Base-by-base conservation (phyloP, 2,888 invertebrate genomes). In the Hipparchia semele region DNA sequence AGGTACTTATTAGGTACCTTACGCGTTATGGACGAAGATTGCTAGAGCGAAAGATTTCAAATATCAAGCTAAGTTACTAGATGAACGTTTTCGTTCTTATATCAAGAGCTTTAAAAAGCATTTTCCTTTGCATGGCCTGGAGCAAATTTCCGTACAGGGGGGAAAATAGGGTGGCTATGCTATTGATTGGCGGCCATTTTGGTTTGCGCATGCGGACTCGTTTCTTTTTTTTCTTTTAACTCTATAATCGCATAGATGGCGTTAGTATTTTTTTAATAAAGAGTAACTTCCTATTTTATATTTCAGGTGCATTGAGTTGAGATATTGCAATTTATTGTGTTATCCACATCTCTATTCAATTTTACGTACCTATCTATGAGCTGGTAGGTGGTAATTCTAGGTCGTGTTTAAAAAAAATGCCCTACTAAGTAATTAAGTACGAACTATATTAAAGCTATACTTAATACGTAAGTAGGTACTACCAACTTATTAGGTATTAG, bases 181-280 rank as follows among this genome's bases (percentile, higher is more conserved):
- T 92, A 93, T 93, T 89, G 93, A 93, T 93, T 84, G 87, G 83
- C 89, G 81, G 92, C 93, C 93, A 93, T 93, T 90, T 91, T 86
- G 84, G 79, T 85, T 84, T 81, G 82, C 88, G 86, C 92, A 87
- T 88, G 93, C 91, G 90, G 83, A 45, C 72, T 82, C 39, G 7
- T 6, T 73, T 64, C 51, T 69, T 51, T 68, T 61, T 79, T 82
- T 61, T 65, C 62, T 79, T 82, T 84, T 85, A 81, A 80, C 82
- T 71, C n/a, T 62, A 69, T 78, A 74, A 79, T 72, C 74, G 77
- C 76, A 88, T 80, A 92, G 92, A 92, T 92, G 92, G 92, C 92
- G 91, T 76, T 90, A 84, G 77, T 79, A 73, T 69, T 75, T 77
- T 75, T 67, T 69, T 71, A 64, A 74, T 68, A 66, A 68, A 79